Percentiles rank a stretch among this genome's conserved stretches.
These are phyloP conservation scores for Anser cygnoides DNA, from an alignment of 2,113 vertebrate species.

Conservation along the genomic window DNA sequence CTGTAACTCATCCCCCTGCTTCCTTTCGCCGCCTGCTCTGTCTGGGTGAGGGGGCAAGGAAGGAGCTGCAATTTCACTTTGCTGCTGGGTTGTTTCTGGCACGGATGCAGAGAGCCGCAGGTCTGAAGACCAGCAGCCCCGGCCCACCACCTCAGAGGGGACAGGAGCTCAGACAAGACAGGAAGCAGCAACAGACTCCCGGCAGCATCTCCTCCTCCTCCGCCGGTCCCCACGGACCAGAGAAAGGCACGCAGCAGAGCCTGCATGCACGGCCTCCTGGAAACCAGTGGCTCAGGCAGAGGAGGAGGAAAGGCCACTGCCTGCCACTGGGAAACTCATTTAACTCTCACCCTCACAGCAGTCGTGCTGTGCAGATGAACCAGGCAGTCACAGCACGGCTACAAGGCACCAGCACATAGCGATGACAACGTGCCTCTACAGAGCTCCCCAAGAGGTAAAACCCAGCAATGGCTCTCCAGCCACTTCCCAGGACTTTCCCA, in stretches of 20 bases:
- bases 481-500: neutral
- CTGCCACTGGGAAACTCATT: neutral
- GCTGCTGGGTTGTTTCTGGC: constrained; percentile 39
- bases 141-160: constrained; percentile 2
- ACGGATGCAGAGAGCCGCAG: constrained; percentile 4
- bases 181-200: constrained; percentile 36
- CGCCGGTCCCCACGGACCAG: neutral
- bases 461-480: neutral
- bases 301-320: neutral
- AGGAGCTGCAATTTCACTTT: constrained; percentile 57
- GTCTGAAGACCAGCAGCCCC: neutral
- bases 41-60: constrained; percentile 7
- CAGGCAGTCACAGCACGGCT: neutral
- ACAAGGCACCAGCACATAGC: accelerated
- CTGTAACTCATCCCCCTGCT: constrained; percentile 18
- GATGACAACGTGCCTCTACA: neutral
- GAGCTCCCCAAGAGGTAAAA: neutral
- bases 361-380: neutral
- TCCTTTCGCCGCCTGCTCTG: neutral
- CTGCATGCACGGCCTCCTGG: neutral
- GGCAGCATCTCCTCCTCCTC: neutral
- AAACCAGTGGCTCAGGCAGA: neutral
- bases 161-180: constrained; percentile 54
- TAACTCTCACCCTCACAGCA: neutral
- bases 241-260: neutral